Percentiles rank a stretch among this genome's conserved stretches.
phyloP scores from a whole-genome alignment of 2,113 vertebrate genomes.

The Melanerpes aurifrons region DNA sequence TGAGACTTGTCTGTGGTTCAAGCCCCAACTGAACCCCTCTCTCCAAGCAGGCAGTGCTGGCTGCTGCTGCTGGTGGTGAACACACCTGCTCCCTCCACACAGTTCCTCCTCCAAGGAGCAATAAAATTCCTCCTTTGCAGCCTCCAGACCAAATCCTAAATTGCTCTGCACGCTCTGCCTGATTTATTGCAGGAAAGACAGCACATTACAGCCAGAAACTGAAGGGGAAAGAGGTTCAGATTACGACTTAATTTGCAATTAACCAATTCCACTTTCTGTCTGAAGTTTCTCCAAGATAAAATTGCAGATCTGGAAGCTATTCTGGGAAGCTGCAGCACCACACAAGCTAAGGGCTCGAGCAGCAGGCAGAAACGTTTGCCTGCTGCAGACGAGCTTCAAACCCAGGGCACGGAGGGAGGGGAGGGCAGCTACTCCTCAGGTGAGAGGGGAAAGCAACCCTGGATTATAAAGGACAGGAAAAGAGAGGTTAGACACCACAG shows the following conservation, averaged over 20 bases:
- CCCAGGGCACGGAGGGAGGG: not conserved
- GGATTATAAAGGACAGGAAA: not conserved
- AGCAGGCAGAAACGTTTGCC: not conserved
- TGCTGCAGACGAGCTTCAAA: not conserved
- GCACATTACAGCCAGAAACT: slow-evolving; percentile 5
- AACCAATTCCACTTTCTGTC: slow-evolving; percentile 31
- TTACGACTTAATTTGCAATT: slow-evolving; percentile 53
- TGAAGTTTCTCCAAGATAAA: slow-evolving; percentile 44
- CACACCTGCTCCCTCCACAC: slow-evolving; percentile 70
- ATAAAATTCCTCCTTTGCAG: slow-evolving; percentile 45
- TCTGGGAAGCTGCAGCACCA: not conserved
- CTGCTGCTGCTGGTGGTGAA: slow-evolving; percentile 57
- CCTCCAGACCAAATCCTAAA: slow-evolving; percentile 62
- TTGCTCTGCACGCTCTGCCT: slow-evolving; percentile 28
- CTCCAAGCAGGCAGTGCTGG: slow-evolving; percentile 32
- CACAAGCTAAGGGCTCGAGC: not conserved
- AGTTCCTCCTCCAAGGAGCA: slow-evolving; percentile 59
- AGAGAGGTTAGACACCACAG: not conserved
- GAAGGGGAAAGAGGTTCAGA: not conserved
- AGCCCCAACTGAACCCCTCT: slow-evolving; percentile 12
- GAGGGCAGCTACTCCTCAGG: not conserved
- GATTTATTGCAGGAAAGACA: slow-evolving; percentile 60
- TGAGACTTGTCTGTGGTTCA: slow-evolving; percentile 44
- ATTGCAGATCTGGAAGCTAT: not conserved
- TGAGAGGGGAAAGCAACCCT: not conserved